A percentile compares a stretch with the other conserved stretches of the same genome.
phyloP scores from a whole-genome alignment of 2,888 invertebrate species.

The Drosophila anomalata region DNA sequence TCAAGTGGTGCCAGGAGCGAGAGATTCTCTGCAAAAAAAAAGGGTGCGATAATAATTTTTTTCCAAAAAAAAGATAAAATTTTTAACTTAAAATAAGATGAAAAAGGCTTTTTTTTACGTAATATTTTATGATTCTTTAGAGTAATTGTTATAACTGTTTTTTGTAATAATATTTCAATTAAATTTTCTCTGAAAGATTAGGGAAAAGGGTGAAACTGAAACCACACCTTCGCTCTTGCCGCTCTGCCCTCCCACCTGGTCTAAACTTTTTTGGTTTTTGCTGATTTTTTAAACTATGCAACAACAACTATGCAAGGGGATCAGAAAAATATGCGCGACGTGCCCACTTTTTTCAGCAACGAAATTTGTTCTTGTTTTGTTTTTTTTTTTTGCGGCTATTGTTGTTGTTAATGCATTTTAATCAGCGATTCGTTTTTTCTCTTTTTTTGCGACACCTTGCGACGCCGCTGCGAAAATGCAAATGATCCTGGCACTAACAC shows the following conservation, averaged over 20 bases:
- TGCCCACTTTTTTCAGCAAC: constrained; percentile 73
- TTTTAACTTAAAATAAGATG: background rate
- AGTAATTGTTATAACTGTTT: background rate
- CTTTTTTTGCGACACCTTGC: constrained; percentile 66
- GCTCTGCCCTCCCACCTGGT: constrained; percentile 8
- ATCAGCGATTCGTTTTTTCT: constrained; percentile 53
- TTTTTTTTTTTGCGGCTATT: constrained; percentile 15
- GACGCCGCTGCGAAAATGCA: constrained; percentile 63
- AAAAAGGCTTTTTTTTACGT: background rate
- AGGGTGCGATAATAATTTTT: background rate
- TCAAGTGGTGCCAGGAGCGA: constrained; percentile 24
- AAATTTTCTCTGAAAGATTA: background rate
- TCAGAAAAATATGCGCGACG: constrained; percentile 72
- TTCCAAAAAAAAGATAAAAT: background rate
- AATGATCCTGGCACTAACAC: constrained; percentile 67
- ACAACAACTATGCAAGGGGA: constrained; percentile 41
- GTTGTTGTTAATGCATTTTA: constrained; percentile 67
- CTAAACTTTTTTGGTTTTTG: constrained; percentile 30
- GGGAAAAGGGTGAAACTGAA: constrained; percentile 13
- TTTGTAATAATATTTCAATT: background rate
- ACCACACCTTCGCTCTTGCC: constrained; percentile 9
- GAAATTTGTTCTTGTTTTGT: constrained; percentile 55
- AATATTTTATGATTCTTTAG: too few species aligned
- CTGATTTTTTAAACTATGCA: constrained; percentile 66
- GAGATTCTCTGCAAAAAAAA: background rate